Conservation (phyloP, 2,113 vertebrate genomes). For the Catharus fuscescens region DNA sequence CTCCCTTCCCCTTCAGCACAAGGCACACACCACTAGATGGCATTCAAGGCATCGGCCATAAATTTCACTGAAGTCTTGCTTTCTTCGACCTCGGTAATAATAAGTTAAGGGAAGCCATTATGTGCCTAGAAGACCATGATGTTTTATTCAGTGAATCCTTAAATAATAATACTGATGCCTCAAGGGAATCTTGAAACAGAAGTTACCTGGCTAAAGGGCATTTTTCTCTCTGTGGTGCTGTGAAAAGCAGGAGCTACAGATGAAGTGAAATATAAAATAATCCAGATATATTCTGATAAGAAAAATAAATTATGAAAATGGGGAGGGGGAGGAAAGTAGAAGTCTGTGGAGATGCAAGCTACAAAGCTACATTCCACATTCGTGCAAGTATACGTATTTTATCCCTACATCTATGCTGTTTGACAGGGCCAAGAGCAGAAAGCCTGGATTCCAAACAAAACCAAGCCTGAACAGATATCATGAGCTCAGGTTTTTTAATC, state of each 20-base stretch:
- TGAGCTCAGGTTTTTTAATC: not conserved
- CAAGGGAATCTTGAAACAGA: not conserved
- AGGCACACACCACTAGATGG: not conserved
- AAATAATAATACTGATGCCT: not conserved
- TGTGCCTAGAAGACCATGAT: not conserved
- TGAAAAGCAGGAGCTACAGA: not conserved
- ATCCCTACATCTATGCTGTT: not conserved
- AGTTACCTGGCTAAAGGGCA: not conserved
- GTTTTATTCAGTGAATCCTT: not conserved
- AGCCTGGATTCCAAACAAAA: not conserved
- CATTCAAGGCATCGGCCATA: not conserved
- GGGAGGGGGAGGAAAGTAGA: fast-evolving
- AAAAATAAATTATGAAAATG: not conserved
- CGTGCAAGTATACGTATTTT: fast-evolving
- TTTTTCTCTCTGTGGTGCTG: not conserved
- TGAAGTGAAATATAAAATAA: not conserved
- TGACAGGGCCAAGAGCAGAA: not conserved
- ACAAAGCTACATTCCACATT: not conserved
- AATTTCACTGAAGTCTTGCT: not conserved
- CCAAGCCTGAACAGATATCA: fast-evolving
- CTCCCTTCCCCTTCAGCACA: fast-evolving
- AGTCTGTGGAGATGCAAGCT: not conserved
- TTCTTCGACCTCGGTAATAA: not conserved
- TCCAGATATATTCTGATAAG: fast-evolving
- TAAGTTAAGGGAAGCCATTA: not conserved